Evolutionary conservation across 2,113 vertebrate species (phyloP).

Genomic region (Rhabdomys dilectus): DNA sequence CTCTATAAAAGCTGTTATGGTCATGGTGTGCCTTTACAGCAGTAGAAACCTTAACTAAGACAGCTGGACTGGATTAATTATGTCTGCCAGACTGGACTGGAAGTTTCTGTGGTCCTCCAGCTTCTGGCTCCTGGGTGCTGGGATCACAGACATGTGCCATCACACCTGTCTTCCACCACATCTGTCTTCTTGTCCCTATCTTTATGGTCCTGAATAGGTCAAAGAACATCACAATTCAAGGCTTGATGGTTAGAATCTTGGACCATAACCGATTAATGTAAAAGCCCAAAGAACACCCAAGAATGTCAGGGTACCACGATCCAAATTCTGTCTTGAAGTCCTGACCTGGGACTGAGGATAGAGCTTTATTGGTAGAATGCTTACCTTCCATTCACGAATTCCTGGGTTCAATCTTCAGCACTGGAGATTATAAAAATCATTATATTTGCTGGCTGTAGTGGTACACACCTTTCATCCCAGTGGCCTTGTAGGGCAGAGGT

Average conservation of each 20-base stretch:
- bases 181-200: not conserved
- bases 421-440: not conserved
- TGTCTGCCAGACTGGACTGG: not conserved
- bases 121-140: not conserved
- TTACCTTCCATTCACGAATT: not conserved
- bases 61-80: not conserved
- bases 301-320: not conserved
- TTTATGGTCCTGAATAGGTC: not conserved
- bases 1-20: not conserved
- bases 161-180: not conserved
- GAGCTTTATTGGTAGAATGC: not conserved
- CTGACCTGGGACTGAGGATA: not conserved
- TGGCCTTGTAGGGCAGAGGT: not conserved
- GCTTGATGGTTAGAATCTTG: not conserved
- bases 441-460: not conserved
- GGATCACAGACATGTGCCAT: not conserved
- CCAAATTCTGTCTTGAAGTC: not conserved
- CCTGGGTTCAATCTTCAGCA: not conserved
- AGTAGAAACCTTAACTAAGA: not conserved
- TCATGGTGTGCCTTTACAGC: not conserved
- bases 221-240: not conserved
- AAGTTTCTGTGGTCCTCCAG: not conserved
- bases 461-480: not conserved
- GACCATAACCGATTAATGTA: not conserved
- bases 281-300: not conserved